Evolutionary conservation across 37 sponge, comb jelly and placozoan species (phyloP).

Genomic region (Hormiphora californensis): DNA sequence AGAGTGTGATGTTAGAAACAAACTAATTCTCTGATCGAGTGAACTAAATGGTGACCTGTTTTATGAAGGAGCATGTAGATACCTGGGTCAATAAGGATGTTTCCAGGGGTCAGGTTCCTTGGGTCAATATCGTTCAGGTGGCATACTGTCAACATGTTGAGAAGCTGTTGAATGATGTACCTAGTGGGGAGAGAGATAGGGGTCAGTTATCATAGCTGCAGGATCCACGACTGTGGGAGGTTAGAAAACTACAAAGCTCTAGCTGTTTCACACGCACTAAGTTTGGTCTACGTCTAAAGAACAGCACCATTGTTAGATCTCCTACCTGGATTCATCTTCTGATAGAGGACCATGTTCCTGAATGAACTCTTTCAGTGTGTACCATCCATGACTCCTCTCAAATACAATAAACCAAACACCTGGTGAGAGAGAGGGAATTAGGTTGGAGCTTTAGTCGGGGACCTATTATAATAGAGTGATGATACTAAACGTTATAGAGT

Average conservation of each 20-base stretch:
- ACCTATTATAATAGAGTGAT: too few species aligned
- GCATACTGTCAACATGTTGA: background rate
- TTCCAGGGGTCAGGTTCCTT: background rate
- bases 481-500: too few species aligned
- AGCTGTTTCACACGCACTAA: too few species aligned
- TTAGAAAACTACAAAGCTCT: too few species aligned
- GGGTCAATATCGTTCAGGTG: conserved; percentile 1
- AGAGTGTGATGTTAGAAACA: background rate
- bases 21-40: background rate
- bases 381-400: background rate
- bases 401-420: conserved; percentile 28
- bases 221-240: too few species aligned
- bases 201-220: too few species aligned
- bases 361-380: background rate
- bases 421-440: background rate
- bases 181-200: too few species aligned
- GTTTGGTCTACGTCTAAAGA: too few species aligned
- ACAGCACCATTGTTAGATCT: background rate
- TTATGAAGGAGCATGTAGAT: background rate
- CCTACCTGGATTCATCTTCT: background rate
- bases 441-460: too few species aligned
- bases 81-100: conserved; percentile 16
- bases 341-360: background rate
- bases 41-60: background rate
- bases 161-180: background rate